Evolutionary conservation across 2,888 invertebrate species (phyloP), one percentile per base, ranked within the genome.

Genomic region (Acrobasis repandana): DNA sequence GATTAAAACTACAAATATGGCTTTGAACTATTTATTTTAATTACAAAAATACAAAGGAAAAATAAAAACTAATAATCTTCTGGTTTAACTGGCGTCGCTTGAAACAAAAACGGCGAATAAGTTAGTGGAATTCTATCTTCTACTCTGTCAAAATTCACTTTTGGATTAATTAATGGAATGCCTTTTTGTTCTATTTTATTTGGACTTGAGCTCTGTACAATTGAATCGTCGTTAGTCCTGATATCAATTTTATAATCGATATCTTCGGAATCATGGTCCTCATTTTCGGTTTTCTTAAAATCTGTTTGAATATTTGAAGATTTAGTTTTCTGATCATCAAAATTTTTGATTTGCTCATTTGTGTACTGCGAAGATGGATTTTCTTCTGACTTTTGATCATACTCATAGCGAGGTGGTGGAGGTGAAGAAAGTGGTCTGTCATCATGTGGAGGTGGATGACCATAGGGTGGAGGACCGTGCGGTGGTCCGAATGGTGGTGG

Each of bases 41-140:
- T 11, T 6, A 38, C 10, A 14, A 38, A 5, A 11, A 38, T 38
- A 38, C 11, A 43, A 14, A 5, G 3, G 4, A 3, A 43, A n/a
- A 0, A 28, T 28, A 50, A n/a, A n/a, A n/a, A 28, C 33, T 50
- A 28, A 6, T 56, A 73, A 50, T 47, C 67, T 63, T 73, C 74
- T 14, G 79, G 80, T 1, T 70, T 80, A 6, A 80, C 75, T 46
- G 78, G 74, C 60, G 65, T 62, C 9, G 68, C 79, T 69, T 80
- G 80, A 57, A 74, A 79, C 51, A 71, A 38, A 60, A 65, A 63
- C 4, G 69, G 64, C 43, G 28, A 34, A 46, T 34, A 60, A 11
- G 51, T 58, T 47, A 34, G 1, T 33, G 57, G 48, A 48, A 14
- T 56, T 20, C n/a, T 48, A 34, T 33, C 34, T 48, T 49, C 34